Percentiles rank a stretch among this genome's conserved stretches.
Conservation (phyloP, 2,797 vertebrate species). For the Danio choprae region DNA sequence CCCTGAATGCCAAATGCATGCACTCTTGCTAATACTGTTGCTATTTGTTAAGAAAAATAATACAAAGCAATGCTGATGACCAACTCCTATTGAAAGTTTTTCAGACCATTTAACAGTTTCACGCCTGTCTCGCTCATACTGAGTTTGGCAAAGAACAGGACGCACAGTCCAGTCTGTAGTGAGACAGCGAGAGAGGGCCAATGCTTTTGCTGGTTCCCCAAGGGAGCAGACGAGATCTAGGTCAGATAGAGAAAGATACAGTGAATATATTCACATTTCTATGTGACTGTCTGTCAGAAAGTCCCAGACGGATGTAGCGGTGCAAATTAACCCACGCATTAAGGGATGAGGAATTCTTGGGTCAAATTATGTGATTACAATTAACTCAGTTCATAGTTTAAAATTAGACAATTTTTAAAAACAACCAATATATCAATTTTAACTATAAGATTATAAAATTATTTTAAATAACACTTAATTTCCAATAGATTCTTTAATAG, state of each 20-base stretch:
- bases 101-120: background rate
- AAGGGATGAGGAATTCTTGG: background rate
- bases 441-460: background rate
- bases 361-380: background rate
- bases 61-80: conserved; percentile 34
- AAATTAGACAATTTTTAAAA: background rate
- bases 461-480: background rate
- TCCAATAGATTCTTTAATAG: background rate
- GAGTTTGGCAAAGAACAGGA: conserved; percentile 7
- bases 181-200: conserved; percentile 31
- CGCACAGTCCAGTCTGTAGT: conserved; percentile 6
- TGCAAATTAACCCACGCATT: background rate
- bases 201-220: conserved; percentile 36
- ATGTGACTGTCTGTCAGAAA: conserved; percentile 11
- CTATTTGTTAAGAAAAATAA: conserved; percentile 50
- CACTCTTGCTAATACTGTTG: conserved; percentile 64
- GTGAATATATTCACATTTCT: conserved; percentile 18
- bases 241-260: conserved; percentile 45
- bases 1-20: conserved; percentile 76
- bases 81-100: conserved; percentile 32
- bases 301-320: background rate
- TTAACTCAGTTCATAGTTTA: background rate
- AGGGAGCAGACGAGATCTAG: conserved; percentile 45
- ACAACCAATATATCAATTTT: no score
- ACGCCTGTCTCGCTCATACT: background rate